Evolutionary conservation across 1,140 invertebrate species (phyloP).

Genomic region (Drosophila teissieri): DNA sequence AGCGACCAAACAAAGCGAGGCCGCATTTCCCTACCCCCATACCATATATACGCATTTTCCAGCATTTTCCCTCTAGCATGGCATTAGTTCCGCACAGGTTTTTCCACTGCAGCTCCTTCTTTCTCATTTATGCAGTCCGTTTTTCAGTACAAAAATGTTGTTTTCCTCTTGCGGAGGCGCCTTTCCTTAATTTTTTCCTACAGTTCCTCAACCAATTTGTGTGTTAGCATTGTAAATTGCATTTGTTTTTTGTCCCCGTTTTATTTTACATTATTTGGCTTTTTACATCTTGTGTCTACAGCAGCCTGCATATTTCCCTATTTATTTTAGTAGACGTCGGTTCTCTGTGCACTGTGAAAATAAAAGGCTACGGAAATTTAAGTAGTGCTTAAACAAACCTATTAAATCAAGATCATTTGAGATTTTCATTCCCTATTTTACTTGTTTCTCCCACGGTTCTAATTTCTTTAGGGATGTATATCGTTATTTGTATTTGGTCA

Average conservation of each 20-base stretch:
- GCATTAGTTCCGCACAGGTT: constrained; percentile 32
- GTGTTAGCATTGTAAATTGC: constrained; percentile 74
- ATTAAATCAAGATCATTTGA: too few relatives aligned
- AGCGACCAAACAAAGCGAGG: constrained; percentile 38
- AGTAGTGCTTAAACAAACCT: too few relatives aligned
- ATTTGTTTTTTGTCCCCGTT: constrained; percentile 48
- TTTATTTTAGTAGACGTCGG: constrained; percentile 53
- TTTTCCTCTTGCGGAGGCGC: constrained; percentile 18
- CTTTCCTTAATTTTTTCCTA: constrained; percentile 18
- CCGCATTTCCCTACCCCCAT: background rate
- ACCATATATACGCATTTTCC: constrained; percentile 6
- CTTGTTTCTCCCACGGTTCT: background rate
- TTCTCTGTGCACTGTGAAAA: constrained; percentile 7
- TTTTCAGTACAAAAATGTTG: constrained; percentile 37
- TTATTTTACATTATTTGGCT: constrained; percentile 9
- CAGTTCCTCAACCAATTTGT: constrained; percentile 33
- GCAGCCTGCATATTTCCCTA: constrained; percentile 35
- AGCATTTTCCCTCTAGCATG: background rate
- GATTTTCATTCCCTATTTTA: background rate
- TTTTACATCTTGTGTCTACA: constrained; percentile 4
- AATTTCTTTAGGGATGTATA: constrained; percentile 3
- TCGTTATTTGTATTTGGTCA: constrained; percentile 60
- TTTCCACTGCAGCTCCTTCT: constrained; percentile 18
- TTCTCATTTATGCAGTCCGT: constrained; percentile 39
- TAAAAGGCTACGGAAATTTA: background rate